Evolutionary conservation across 2,888 invertebrate species (phyloP).

Genomic region (Megaustenia siamemsis): DNA sequence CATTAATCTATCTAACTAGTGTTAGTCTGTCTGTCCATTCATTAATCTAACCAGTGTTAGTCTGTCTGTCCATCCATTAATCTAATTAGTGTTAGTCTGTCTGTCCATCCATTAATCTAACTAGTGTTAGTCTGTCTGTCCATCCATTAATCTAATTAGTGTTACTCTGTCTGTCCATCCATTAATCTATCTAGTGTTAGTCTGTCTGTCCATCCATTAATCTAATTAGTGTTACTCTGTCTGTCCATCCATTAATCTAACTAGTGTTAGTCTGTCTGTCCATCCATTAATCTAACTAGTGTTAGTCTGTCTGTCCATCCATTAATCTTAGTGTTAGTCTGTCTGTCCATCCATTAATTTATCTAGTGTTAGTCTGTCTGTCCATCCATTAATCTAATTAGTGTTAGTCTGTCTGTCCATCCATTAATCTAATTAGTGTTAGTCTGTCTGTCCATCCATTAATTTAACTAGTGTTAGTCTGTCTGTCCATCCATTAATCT

Average conservation of each 20-base stretch:
- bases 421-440: not conserved
- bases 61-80: conserved; percentile 10
- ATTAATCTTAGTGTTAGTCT: too few relatives aligned
- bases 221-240: too few relatives aligned
- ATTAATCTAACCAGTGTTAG: too few relatives aligned
- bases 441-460: conserved; percentile 10
- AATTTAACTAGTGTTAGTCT: too few relatives aligned
- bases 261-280: not conserved
- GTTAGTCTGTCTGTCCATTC: too few relatives aligned
- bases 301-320: not conserved
- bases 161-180: not conserved
- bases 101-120: too few relatives aligned
- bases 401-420: conserved; percentile 17
- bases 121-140: too few relatives aligned
- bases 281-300: not conserved
- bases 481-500: conserved; percentile 15
- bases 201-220: not conserved
- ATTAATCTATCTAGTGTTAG: not conserved
- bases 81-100: too few relatives aligned
- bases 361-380: conserved; percentile 19
- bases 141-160: too few relatives aligned
- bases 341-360: not conserved
- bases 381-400: conserved; percentile 2
- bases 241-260: not conserved
- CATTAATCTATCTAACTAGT: too few relatives aligned